These are phyloP conservation scores for Serilophus lunatus DNA, from an alignment of 2,113 vertebrate species.

Conservation along the genomic window DNA sequence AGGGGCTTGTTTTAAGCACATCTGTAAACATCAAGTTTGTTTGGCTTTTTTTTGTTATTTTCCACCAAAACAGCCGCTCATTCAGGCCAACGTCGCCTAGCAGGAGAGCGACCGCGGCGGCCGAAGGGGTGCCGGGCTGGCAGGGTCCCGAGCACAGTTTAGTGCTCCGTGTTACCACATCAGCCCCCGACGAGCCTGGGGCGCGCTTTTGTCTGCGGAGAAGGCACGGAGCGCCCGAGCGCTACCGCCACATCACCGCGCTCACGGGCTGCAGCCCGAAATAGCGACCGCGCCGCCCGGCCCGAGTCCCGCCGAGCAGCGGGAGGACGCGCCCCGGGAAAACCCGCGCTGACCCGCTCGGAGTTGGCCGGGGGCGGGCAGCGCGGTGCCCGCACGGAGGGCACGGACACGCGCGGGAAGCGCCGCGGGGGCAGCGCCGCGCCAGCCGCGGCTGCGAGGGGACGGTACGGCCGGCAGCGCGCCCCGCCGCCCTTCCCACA, in stretches of 20 bases:
- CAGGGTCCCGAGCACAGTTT: conserved; percentile 73
- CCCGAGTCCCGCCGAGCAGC: background rate
- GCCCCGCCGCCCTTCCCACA: background rate
- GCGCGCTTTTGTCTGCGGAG: conserved; percentile 78
- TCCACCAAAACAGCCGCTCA: background rate
- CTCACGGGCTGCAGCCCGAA: background rate
- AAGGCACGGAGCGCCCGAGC: conserved; percentile 69
- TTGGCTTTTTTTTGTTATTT: background rate
- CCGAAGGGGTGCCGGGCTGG: background rate
- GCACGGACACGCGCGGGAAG: background rate
- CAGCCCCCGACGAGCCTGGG: conserved; percentile 68
- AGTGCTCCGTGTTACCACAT: conserved; percentile 60
- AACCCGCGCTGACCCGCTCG: background rate
- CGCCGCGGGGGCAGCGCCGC: background rate
- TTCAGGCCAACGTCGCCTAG: background rate
- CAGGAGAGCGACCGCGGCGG: background rate
- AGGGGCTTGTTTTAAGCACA: background rate
- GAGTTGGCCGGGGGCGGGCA: background rate
- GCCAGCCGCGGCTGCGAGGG: background rate
- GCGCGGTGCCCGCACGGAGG: background rate
- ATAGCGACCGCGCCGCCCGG: background rate
- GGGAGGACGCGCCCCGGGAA: background rate
- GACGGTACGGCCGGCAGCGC: background rate
- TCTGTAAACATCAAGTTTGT: background rate
- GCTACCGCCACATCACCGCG: conserved; percentile 71